Percentiles rank a stretch among this genome's conserved stretches.
Conservation (phyloP, 1,140 invertebrate genomes). For the Agrypnia vestita region DNA sequence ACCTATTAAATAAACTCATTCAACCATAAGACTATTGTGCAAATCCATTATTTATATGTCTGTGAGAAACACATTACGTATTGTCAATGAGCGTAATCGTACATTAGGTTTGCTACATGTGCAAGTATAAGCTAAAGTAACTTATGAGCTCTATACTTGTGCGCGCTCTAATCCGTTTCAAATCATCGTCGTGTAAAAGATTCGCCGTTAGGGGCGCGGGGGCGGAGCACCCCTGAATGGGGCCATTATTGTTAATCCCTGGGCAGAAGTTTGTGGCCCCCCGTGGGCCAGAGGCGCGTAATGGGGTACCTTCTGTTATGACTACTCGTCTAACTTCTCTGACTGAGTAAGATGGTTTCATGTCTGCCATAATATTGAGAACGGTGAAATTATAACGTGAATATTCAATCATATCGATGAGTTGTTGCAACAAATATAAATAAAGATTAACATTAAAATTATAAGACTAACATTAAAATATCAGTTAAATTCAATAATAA, state of each 20-base stretch:
- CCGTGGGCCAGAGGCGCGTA: constrained; percentile 1
- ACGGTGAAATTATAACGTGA: neutral
- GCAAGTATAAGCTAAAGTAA: neutral
- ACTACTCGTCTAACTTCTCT: constrained; percentile 41
- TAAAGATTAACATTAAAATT: too few relatives aligned
- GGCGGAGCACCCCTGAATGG: constrained; percentile 70
- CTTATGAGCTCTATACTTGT: constrained; percentile 19
- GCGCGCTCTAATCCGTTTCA: constrained; percentile 52
- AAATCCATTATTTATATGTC: constrained; percentile 28
- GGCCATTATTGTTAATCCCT: constrained; percentile 57
- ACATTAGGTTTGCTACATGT: too few relatives aligned
- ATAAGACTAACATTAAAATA: too few relatives aligned
- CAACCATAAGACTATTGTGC: neutral
- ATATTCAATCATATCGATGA: too few relatives aligned
- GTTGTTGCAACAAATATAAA: too few relatives aligned
- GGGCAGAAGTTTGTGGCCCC: constrained; percentile 34
- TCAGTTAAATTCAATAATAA: too few relatives aligned
- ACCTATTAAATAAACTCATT: neutral
- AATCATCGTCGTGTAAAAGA: constrained; percentile 58
- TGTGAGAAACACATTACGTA: constrained; percentile 3
- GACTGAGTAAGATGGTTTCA: constrained; percentile 3
- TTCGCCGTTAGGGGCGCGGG: constrained; percentile 23
- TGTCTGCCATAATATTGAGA: constrained; percentile 15
- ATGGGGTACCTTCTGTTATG: constrained; percentile 46
- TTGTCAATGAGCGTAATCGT: neutral